Conservation (phyloP, 2,888 invertebrate species). For the Trisateles emortualis region DNA sequence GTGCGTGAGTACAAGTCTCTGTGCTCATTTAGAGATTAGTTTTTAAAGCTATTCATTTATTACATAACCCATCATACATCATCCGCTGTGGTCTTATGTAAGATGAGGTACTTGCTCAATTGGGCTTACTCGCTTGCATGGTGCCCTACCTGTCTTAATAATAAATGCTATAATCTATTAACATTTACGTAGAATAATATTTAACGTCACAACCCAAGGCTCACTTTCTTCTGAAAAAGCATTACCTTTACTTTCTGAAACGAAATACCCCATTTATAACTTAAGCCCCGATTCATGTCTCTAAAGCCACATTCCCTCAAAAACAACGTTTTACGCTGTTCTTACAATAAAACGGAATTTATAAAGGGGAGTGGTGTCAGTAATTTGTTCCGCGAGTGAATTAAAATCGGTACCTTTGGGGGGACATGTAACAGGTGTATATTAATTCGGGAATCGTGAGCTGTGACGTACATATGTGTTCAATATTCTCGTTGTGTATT, state of each 20-base stretch:
- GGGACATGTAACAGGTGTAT: slow-evolving; percentile 15
- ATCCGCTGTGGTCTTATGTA: no score
- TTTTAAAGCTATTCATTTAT: no score
- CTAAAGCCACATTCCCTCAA: neutral
- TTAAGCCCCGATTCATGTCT: neutral
- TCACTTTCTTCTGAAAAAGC: neutral
- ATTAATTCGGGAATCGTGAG: slow-evolving; percentile 2
- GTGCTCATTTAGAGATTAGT: no score
- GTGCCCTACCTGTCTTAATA: no score
- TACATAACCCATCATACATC: no score
- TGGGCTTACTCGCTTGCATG: no score
- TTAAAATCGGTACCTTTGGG: slow-evolving; percentile 18
- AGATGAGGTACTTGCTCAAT: no score
- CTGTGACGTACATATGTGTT: slow-evolving; percentile 6
- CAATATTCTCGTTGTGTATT: slow-evolving; percentile 29
- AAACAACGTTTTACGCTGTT: slow-evolving; percentile 9
- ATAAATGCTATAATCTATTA: no score
- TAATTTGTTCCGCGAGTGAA: slow-evolving; percentile 24
- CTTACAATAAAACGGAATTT: slow-evolving; percentile 19
- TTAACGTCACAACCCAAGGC: no score
- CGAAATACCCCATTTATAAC: neutral
- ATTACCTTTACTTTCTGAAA: neutral
- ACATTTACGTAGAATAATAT: no score
- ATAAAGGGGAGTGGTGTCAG: slow-evolving; percentile 10
- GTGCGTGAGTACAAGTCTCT: no score